Evolutionary conservation across 2,113 vertebrate genomes (phyloP), one percentile per base, ranked within the genome.

Genomic region (Polypterus senegalus): DNA sequence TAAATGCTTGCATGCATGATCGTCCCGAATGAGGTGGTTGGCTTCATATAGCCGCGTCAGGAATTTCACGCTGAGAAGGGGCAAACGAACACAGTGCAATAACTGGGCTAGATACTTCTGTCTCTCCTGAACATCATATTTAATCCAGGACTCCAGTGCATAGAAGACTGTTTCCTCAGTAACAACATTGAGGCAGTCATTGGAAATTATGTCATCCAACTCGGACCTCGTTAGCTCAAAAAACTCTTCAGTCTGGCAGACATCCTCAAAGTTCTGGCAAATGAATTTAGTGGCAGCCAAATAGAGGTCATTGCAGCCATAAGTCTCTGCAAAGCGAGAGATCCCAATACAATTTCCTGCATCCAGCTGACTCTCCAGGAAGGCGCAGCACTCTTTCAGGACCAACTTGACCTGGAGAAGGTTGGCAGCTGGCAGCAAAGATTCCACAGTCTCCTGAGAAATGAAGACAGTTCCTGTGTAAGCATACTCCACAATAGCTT

Each of bases 341-440:
- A 99, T 99, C 49, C 96, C 96, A 49, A 99, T 97, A 81, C 96
- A 99, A 57, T 99, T 99, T 47, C 92, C 91, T 8, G 93, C 91
- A 1, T 99, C 96, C 6, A 99, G 88, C 62, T 99, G 96, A 75
- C 89, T 95, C 63, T 98, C 93, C 9, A 99, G 86, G 67, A 99
- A 99, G 1, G 90, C 84, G 47, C 96, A 99, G 62, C 96, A 99
- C 76, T 99, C 96, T 75, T 99, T 92, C 51, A 99, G 79, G 27
- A 99, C 94, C 46, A 97, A 89, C 68, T 95, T 98, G 70, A 98
- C 88, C 75, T 98, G 96, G 45, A 98, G 92, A 7, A 98, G 86
- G 65, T 99, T 98, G n/a, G 96, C 96, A 11, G 96, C 95, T 0
- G 96, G 94, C 9, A 99, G 89, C 6, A 99, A 85, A 4, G 94